Evolutionary conservation across 2,113 vertebrate genomes (phyloP).

Genomic region (Emberiza fucata): DNA sequence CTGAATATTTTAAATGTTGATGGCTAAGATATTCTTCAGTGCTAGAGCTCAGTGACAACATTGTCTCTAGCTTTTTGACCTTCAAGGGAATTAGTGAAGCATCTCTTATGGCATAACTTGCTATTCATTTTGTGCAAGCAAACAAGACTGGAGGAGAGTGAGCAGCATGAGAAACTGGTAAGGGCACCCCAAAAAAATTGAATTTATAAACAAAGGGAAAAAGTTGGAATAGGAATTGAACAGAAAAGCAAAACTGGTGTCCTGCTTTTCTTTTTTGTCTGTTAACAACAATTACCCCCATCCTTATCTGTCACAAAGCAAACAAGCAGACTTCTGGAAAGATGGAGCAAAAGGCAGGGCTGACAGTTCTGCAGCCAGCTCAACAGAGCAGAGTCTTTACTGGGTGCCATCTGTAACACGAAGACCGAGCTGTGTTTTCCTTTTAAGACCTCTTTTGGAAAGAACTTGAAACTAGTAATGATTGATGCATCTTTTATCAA

Average conservation of each 20-base stretch:
- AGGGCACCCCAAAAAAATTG: background rate
- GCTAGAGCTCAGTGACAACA: background rate
- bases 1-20: background rate
- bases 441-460: background rate
- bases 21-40: background rate
- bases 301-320: background rate
- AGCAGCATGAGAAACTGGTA: background rate
- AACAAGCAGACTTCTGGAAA: background rate
- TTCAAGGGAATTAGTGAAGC: background rate
- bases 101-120: background rate
- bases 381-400: background rate
- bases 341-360: background rate
- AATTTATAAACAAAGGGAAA: background rate
- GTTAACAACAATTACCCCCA: background rate
- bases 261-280: background rate
- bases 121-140: background rate
- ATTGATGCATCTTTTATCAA: background rate
- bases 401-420: background rate
- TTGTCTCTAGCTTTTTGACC: background rate
- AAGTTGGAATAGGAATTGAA: background rate
- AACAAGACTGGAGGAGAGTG: background rate
- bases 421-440: accelerated
- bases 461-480: background rate
- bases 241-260: background rate
- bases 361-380: background rate